Evolutionary conservation across 2,888 invertebrate genomes (phyloP), one percentile per base, ranked within the genome.

Genomic region (Caenorhabditis sp.): DNA sequence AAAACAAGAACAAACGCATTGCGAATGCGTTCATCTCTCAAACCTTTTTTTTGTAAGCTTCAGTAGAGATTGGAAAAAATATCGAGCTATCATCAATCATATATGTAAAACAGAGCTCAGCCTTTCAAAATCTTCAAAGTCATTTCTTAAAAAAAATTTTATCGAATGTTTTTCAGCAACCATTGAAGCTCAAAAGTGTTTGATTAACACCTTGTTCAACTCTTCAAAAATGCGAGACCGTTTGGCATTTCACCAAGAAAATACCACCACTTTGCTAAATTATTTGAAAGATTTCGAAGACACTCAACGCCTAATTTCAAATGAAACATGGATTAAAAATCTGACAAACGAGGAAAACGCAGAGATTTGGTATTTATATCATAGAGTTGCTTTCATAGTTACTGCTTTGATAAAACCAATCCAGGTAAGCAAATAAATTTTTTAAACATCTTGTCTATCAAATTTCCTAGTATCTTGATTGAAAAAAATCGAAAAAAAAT

Each of bases 131-230:
- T n/a, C n/a, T n/a, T n/a, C n/a, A n/a, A n/a, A n/a, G n/a, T n/a
- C n/a, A n/a, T 12, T 43, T 17, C 43, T 17, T 14, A 10, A 10
- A 10, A 99, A 43, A 43, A 12, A 43, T 43, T 10, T 27, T 21
- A 3, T 20, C 26, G 10, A 31, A 7, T 31, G 2, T 54, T 23
- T 54, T 57, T 20, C 23, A 36, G 27, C n/a, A 12, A 25, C 7
- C 7, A n/a, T 52, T 21, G 23, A 52, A 20, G 52, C 52, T 21
- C 23, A 52, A 52, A 52, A 52, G 21, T 52, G 52, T 23, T 21
- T 52, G 10, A 52, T 52, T 4, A 52, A 52, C 23, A 52, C 23
- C 8, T 12, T 27, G 25, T 31, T 57, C 25, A 57, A 57, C 7
- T 21, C 23, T 57, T 57, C 20, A 3, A 57, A 57, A 57, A 57